A percentile compares a stretch with the other conserved stretches of the same genome.
Conservation (phyloP, 2,888 invertebrate species). For the Torymus auratus region DNA sequence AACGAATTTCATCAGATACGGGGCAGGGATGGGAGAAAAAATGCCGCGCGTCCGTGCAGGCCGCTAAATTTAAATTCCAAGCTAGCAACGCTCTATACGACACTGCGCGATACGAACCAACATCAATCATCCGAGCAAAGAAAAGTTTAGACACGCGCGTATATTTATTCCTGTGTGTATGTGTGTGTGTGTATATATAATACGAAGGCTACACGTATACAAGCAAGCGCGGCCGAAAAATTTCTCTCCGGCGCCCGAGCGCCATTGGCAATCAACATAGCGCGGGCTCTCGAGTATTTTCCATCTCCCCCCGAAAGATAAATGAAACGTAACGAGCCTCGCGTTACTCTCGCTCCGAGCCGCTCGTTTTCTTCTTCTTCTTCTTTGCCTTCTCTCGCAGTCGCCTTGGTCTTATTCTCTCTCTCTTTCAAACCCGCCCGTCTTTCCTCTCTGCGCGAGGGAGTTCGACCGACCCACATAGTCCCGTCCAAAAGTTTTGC, state of each 20-base stretch:
- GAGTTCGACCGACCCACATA: constrained; percentile 27
- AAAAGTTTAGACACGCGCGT: not conserved
- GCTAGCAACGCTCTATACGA: not conserved
- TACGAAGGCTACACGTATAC: not conserved
- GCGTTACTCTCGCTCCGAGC: not conserved
- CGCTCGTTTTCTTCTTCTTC: constrained; percentile 4
- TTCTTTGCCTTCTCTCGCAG: not conserved
- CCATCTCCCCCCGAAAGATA: constrained; percentile 49
- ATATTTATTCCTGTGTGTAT: not conserved
- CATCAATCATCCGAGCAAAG: constrained; percentile 34
- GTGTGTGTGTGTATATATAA: constrained; percentile 8
- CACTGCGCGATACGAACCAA: not conserved
- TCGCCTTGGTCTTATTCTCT: not conserved
- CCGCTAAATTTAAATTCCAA: constrained; percentile 44
- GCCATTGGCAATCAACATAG: constrained; percentile 34
- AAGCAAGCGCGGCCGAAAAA: constrained; percentile 12
- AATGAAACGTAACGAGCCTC: constrained; percentile 54
- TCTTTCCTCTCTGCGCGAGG: not conserved
- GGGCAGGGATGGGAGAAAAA: not conserved
- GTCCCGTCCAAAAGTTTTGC: constrained; percentile 39
- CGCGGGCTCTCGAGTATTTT: constrained; percentile 29
- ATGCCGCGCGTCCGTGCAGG: not conserved
- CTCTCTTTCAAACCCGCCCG: not conserved
- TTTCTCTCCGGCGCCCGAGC: not conserved
- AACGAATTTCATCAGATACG: constrained; percentile 28